These are phyloP conservation scores for Carassius gibelio DNA, from an alignment of 2,113 vertebrate genomes.

Conservation along the genomic window DNA sequence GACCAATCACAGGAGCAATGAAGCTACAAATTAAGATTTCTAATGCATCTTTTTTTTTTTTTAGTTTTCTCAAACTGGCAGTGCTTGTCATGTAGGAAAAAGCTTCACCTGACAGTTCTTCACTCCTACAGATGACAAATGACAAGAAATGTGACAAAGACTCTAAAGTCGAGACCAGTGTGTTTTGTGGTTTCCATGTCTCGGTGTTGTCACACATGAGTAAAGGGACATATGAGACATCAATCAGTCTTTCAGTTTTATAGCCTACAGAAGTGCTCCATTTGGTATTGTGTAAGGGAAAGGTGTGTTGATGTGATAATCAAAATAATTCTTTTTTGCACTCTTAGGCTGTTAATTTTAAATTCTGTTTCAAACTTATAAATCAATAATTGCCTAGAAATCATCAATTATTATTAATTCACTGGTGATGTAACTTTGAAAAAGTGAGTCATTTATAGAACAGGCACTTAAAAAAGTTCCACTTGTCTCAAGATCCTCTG, in stretches of 20 bases:
- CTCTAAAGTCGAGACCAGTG: background rate
- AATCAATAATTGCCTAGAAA: no score
- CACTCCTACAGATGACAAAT: conserved; percentile 14
- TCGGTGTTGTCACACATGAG: background rate
- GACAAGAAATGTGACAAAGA: background rate
- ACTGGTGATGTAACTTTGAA: no score
- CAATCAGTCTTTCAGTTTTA: background rate
- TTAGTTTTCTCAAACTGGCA: background rate
- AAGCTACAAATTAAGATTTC: background rate
- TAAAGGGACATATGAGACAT: background rate
- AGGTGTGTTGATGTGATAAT: background rate
- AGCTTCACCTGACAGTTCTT: conserved; percentile 46
- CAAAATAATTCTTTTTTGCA: background rate
- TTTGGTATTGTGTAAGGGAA: background rate
- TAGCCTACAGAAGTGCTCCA: background rate
- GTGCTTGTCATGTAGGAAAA: background rate
- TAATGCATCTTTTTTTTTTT: no score
- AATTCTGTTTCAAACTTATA: no score
- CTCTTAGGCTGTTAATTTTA: background rate
- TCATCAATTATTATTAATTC: no score
- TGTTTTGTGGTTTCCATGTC: conserved; percentile 17
- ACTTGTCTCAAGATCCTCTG: no score
- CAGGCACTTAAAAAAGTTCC: no score
- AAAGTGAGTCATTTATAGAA: no score
- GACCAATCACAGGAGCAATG: background rate